Evolutionary conservation across 1,140 invertebrate genomes (phyloP).

Genomic region (Drosophila ambigua): DNA sequence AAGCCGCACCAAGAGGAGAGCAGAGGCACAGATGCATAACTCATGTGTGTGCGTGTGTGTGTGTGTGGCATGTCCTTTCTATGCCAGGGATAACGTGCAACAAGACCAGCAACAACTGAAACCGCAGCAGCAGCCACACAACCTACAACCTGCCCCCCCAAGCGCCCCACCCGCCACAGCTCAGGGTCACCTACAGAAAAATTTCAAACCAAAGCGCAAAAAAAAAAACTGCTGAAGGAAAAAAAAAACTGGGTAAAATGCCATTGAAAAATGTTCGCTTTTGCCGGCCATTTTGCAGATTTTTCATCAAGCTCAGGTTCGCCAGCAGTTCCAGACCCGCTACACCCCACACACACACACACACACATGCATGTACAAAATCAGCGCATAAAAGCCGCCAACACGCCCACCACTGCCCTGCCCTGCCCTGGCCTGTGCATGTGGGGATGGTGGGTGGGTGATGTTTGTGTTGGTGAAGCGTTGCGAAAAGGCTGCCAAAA

Average conservation of each 20-base stretch:
- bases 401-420: not conserved
- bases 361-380: constrained; percentile 39
- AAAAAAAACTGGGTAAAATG: constrained; percentile 43
- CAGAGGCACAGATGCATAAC: constrained; percentile 69
- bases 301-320: constrained; percentile 61
- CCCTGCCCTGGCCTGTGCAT: constrained; percentile 19
- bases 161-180: constrained; percentile 24
- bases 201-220: constrained; percentile 31
- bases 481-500: constrained; percentile 70
- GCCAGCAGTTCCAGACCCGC: constrained; percentile 1
- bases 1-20: constrained; percentile 63
- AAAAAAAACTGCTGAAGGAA: not conserved
- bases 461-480: constrained; percentile 25
- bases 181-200: constrained; percentile 70
- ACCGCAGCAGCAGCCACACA: constrained; percentile 36
- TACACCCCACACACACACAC: not conserved
- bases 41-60: constrained; percentile 45
- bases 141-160: no score
- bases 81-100: constrained; percentile 21
- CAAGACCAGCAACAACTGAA: constrained; percentile 20
- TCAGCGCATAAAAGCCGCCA: constrained; percentile 71
- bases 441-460: constrained; percentile 3
- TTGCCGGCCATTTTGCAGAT: constrained; percentile 71
- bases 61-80: constrained; percentile 37
- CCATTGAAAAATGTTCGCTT: constrained; percentile 75